Evolutionary conservation across 2,888 invertebrate genomes (phyloP).

Genomic region (Epirrhoe tristata): DNA sequence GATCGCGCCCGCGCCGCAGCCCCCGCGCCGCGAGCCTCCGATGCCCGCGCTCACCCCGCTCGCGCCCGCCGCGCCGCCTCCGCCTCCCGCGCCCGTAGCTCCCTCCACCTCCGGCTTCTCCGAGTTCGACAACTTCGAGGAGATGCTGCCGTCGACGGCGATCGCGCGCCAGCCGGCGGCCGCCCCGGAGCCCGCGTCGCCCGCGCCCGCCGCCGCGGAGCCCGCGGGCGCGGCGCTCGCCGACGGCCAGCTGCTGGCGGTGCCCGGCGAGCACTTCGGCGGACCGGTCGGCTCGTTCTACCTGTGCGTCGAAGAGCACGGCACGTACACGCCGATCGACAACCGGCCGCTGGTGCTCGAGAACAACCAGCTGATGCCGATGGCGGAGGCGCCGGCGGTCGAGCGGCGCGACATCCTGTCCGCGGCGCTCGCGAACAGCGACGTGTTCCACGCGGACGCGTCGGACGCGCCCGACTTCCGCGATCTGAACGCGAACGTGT

Average conservation of each 20-base stretch:
- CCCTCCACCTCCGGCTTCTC: constrained; percentile 58
- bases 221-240: constrained; percentile 60
- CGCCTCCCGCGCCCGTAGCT: constrained; percentile 44
- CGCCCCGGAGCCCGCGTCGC: constrained; percentile 46
- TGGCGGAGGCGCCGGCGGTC: constrained; percentile 68
- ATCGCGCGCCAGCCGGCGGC: constrained; percentile 67
- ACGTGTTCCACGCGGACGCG: constrained; percentile 87
- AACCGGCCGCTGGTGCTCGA: constrained; percentile 87
- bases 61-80: constrained; percentile 35
- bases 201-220: constrained; percentile 48
- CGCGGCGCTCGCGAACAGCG: constrained; percentile 90
- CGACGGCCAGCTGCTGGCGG: constrained; percentile 88
- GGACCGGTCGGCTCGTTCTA: constrained; percentile 91
- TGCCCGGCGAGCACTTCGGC: constrained; percentile 90
- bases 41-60: constrained; percentile 51
- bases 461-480: constrained; percentile 87
- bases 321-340: constrained; percentile 89
- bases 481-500: constrained; percentile 84
- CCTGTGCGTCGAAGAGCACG: constrained; percentile 89
- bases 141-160: constrained; percentile 77
- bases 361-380: constrained; percentile 78
- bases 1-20: constrained; percentile 44
- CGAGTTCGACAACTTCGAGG: constrained; percentile 77
- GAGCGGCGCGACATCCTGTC: constrained; percentile 90
- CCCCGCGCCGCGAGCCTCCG: constrained; percentile 23